These are phyloP conservation scores for Orchestia grillus DNA, from an alignment of 1,140 invertebrate genomes.

Conservation along the genomic window DNA sequence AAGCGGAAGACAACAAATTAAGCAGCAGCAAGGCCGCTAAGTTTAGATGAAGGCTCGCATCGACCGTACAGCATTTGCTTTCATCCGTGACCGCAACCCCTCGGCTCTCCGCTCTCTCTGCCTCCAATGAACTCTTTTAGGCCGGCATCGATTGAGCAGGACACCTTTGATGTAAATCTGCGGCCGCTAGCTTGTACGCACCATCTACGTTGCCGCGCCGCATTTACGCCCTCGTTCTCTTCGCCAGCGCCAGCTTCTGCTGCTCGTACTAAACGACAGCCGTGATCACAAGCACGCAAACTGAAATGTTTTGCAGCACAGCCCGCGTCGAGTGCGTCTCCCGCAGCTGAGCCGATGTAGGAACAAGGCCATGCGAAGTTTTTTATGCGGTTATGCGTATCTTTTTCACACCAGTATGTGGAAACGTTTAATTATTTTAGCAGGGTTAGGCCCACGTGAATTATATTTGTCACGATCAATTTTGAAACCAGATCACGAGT, in stretches of 20 bases:
- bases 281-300: not conserved
- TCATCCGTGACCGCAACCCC: conserved; percentile 51
- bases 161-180: conserved; percentile 52
- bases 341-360: not conserved
- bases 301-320: not conserved
- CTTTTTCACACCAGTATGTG: not conserved
- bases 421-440: not conserved
- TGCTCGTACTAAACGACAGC: not conserved
- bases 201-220: not conserved
- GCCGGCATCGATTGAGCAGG: conserved; percentile 43
- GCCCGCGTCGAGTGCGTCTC: not conserved
- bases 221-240: conserved; percentile 18
- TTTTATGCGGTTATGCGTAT: not conserved
- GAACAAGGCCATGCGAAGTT: not conserved
- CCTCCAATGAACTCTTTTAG: conserved; percentile 50
- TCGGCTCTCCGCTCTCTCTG: conserved; percentile 29
- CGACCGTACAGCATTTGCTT: conserved; percentile 48
- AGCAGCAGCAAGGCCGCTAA: conserved; percentile 16
- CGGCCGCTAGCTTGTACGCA: not conserved
- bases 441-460: not conserved
- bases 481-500: too few relatives aligned
- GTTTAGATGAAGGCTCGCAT: conserved; percentile 34
- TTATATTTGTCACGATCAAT: not conserved
- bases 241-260: not conserved
- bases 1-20: conserved; percentile 1